Conservation (phyloP, 1,140 invertebrate species). For the Euwallacea fornicatus region DNA sequence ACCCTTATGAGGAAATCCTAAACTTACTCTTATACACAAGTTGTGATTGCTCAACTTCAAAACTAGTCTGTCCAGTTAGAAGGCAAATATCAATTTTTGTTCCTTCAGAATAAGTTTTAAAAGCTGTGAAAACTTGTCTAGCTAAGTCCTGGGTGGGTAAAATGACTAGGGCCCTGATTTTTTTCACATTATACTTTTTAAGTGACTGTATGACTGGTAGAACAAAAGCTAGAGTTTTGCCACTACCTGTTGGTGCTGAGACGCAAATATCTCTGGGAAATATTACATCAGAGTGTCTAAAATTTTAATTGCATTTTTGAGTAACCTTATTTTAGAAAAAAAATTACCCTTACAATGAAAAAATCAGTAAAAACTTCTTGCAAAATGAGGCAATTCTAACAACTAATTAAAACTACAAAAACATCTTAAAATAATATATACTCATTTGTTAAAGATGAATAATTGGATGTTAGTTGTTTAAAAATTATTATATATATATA, state of each 20-base stretch:
- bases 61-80: slow-evolving; percentile 70
- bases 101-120: slow-evolving; percentile 70
- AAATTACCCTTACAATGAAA: neutral
- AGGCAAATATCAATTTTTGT: slow-evolving; percentile 75
- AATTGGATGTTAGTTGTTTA: too few species aligned
- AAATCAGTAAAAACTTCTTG: neutral
- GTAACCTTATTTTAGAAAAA: slow-evolving; percentile 51
- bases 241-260: slow-evolving; percentile 96
- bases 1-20: neutral
- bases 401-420: neutral
- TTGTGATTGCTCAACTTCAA: slow-evolving; percentile 74
- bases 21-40: slow-evolving; percentile 68
- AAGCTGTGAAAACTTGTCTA: slow-evolving; percentile 83
- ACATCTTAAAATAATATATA: neutral
- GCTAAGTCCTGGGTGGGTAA: slow-evolving; percentile 92
- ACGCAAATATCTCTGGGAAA: slow-evolving; percentile 91
- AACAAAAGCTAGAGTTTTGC: slow-evolving; percentile 94
- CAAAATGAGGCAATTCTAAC: neutral
- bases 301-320: slow-evolving; percentile 40
- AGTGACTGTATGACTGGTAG: slow-evolving; percentile 84
- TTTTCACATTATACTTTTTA: slow-evolving; percentile 57
- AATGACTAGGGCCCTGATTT: slow-evolving; percentile 83
- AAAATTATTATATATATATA: too few species aligned
- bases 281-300: slow-evolving; percentile 59
- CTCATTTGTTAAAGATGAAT: too few species aligned